Percentiles rank a stretch among this genome's conserved stretches.
Evolutionary conservation across 2,888 invertebrate species (phyloP).

Genomic region (Pediacus dermestoides): DNA sequence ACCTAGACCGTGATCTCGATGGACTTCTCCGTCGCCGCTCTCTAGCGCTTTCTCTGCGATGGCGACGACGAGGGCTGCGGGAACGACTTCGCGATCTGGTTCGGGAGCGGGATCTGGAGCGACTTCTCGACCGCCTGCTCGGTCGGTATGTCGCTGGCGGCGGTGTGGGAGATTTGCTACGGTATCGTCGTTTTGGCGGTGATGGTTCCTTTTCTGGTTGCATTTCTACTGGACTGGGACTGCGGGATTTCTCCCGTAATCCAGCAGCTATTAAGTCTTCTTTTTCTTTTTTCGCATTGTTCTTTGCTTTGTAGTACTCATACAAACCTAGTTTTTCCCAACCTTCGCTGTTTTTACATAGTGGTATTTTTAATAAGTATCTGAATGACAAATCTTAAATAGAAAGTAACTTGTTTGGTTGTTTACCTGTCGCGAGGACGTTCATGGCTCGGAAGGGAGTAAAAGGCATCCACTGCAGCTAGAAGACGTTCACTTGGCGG

Average conservation of each 20-base stretch:
- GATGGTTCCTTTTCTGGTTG: conserved; percentile 68
- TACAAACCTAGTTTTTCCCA: conserved; percentile 98
- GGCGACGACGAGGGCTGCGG: conserved; percentile 46
- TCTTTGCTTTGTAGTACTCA: conserved; percentile 97
- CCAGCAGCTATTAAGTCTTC: conserved; percentile 78
- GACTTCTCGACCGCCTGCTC: conserved; percentile 51
- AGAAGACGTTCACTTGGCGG: conserved; percentile 91
- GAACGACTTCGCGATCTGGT: conserved; percentile 51
- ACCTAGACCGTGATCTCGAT: conserved; percentile 42
- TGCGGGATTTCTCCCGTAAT: conserved; percentile 66
- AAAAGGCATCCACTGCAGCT: conserved; percentile 94
- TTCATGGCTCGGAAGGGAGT: conserved; percentile 91
- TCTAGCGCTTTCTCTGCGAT: conserved; percentile 43
- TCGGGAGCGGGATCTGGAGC: conserved; percentile 21
- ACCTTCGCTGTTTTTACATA: conserved; percentile 67
- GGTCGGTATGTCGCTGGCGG: conserved; percentile 39
- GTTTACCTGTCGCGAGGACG: conserved; percentile 84
- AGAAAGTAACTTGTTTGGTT: conserved; percentile 23
- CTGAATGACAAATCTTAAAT: no score
- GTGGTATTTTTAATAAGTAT: no score
- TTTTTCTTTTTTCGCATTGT: conserved; percentile 82
- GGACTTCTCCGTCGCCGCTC: conserved; percentile 46
- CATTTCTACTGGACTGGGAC: conserved; percentile 75
- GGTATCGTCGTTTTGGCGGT: conserved; percentile 72
- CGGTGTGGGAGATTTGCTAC: conserved; percentile 57